A percentile compares a stretch with the other conserved stretches of the same genome.
These are phyloP conservation scores for Drosophila sulfurigaster DNA, from an alignment of 1,140 invertebrate species.

Conservation along the genomic window DNA sequence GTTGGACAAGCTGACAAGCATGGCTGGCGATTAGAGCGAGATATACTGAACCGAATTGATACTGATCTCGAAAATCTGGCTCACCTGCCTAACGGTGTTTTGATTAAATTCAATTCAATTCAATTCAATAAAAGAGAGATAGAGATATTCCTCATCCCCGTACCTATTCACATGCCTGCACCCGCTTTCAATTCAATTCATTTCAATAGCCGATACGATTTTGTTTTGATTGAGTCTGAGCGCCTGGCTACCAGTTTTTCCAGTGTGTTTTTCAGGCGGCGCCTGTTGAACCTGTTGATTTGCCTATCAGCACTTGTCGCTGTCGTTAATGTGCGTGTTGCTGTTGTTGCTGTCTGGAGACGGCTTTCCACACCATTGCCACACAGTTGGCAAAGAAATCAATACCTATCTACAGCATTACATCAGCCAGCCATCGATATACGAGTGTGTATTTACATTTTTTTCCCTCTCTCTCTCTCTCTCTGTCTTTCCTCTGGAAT, in stretches of 20 bases:
- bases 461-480: background rate
- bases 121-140: background rate
- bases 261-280: slow-evolving; percentile 54
- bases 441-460: slow-evolving; percentile 52
- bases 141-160: slow-evolving; percentile 18
- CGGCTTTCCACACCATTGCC: slow-evolving; percentile 69
- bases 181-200: slow-evolving; percentile 59
- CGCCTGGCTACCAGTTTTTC: slow-evolving; percentile 64
- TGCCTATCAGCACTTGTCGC: slow-evolving; percentile 64
- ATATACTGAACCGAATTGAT: slow-evolving; percentile 33
- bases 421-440: slow-evolving; percentile 57
- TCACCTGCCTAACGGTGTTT: slow-evolving; percentile 61
- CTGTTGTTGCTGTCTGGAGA: slow-evolving; percentile 23
- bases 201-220: slow-evolving; percentile 54
- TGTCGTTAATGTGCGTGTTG: slow-evolving; percentile 37
- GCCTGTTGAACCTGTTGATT: slow-evolving; percentile 76
- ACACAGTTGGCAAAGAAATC: slow-evolving; percentile 72
- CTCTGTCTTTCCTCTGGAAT: background rate
- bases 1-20: slow-evolving; percentile 52
- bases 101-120: slow-evolving; percentile 73
- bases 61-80: slow-evolving; percentile 52
- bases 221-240: slow-evolving; percentile 69
- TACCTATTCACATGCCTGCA: slow-evolving; percentile 1
- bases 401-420: slow-evolving; percentile 67
- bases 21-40: slow-evolving; percentile 39